Base-by-base conservation (phyloP, 2,888 invertebrate species). In the Ormyrus nitidulus region DNA sequence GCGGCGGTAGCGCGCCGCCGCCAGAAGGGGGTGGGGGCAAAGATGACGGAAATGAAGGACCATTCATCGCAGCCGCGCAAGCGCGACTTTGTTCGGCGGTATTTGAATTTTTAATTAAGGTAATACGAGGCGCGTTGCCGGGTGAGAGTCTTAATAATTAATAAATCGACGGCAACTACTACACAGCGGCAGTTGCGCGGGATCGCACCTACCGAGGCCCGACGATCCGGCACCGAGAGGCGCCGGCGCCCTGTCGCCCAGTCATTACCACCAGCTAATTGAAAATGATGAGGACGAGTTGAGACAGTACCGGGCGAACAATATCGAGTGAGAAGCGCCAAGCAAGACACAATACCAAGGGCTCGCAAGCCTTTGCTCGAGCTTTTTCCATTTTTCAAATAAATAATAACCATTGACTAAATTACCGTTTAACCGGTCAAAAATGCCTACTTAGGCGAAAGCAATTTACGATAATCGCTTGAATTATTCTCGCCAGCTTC, bases 21-120 rank as follows among this genome's bases (percentile, higher is more conserved):
- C 11, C 54, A 49, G 48, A n/a, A 48, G 69, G 61, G 56, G 70
- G 71, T 9, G 73, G 69, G 44, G 6, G 74, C 19, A 81, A 81
- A 79, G 75, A 75, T 59, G 82, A 80, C 65, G 71, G 76, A 77
- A 83, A 84, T 82, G 83, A 81, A 83, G 84, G 80, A 79, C 66
- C 82, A 84, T 82, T 83, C 78, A 83, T 46, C 66, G 81, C 59
- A 62, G 64, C 72, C 68, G 56, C 53, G 75, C 51, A 54, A 54
- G 48, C 54, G 68, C 34, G 70, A 80, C 83, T 86, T 84, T 85
- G 84, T 84, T 82, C 81, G 79, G 79, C 74, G 84, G 81, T 84
- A 86, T 85, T 85, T 85, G 83, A 85, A 85, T 86, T 86, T 88
- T 87, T 88, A 88, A 89, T 87, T 87, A 89, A 84, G 84, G 84